Percentiles rank a stretch among this genome's conserved stretches.
Conservation (phyloP, 92 coral and sea anemone genomes). For the Phenganax subtilis region DNA sequence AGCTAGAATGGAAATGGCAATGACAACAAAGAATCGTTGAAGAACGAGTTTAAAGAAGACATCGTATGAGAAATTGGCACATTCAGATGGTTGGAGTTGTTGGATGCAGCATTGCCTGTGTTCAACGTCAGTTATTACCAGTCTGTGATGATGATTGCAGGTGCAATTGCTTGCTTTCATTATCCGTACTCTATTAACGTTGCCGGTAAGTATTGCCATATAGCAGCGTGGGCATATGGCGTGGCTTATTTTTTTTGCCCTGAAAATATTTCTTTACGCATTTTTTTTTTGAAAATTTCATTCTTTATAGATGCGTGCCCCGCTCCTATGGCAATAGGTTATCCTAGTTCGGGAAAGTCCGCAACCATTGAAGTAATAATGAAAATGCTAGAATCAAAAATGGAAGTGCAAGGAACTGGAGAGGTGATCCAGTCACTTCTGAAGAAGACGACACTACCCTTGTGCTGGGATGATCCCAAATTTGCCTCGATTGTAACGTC, state of each 20-base stretch:
- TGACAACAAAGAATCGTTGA: not conserved
- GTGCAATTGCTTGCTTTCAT: conserved; percentile 46
- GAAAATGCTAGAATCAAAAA: conserved; percentile 39
- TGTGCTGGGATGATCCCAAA: conserved; percentile 49
- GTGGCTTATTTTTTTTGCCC: too few relatives aligned
- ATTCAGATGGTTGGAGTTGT: conserved; percentile 23
- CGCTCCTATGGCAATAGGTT: conserved; percentile 12
- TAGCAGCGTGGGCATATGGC: not conserved
- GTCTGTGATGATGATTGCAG: conserved; percentile 41
- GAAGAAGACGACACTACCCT: conserved; percentile 34
- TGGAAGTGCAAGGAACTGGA: conserved; percentile 39
- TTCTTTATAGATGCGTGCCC: conserved; percentile 1
- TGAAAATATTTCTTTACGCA: too few relatives aligned
- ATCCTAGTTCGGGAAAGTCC: not conserved
- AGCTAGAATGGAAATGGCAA: not conserved
- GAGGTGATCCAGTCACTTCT: conserved; percentile 43
- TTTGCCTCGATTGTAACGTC: conserved; percentile 34
- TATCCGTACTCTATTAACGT: conserved; percentile 36
- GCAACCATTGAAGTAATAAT: conserved; percentile 1
- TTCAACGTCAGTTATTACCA: conserved; percentile 35
- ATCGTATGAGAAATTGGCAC: not conserved
- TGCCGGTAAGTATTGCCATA: conserved; percentile 37
- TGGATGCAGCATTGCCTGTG: conserved; percentile 42
- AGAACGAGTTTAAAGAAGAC: conserved; percentile 18
- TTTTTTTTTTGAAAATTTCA: not conserved